Evolutionary conservation across 2,888 invertebrate species (phyloP).

Genomic region (Plebejus melissa): DNA sequence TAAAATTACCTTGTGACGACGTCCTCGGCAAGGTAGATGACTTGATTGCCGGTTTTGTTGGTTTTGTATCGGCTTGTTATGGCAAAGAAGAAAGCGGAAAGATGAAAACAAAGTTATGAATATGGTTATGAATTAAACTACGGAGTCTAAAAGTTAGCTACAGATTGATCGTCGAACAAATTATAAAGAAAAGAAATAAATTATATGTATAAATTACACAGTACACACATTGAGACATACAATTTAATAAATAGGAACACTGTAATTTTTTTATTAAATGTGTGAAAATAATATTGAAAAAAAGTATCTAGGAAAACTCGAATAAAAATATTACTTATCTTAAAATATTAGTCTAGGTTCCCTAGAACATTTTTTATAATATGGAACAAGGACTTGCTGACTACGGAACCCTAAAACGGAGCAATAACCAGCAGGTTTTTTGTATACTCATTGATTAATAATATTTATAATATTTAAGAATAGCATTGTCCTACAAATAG

Average conservation of each 20-base stretch:
- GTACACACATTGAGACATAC: neutral
- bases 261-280: neutral
- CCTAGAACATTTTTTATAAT: too few relatives aligned
- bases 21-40: constrained; percentile 96
- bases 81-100: constrained; percentile 79
- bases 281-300: constrained; percentile 8
- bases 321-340: neutral
- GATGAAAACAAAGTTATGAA: constrained; percentile 72
- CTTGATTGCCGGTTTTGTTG: constrained; percentile 97
- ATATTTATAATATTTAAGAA: too few relatives aligned
- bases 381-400: too few relatives aligned
- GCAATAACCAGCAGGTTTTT: too few relatives aligned
- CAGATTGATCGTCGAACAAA: constrained; percentile 6
- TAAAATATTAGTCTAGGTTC: too few relatives aligned
- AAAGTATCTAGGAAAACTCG: neutral
- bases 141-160: constrained; percentile 42
- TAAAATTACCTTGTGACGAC: constrained; percentile 92
- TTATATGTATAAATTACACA: constrained; percentile 3
- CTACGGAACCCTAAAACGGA: too few relatives aligned
- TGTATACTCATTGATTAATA: too few relatives aligned
- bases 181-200: constrained; percentile 15
- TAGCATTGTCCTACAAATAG: too few relatives aligned
- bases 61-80: constrained; percentile 93
- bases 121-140: constrained; percentile 60
- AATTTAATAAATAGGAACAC: constrained; percentile 3